Evolutionary conservation across 2,113 vertebrate genomes (phyloP).

Genomic region (Nesogale talazaci): DNA sequence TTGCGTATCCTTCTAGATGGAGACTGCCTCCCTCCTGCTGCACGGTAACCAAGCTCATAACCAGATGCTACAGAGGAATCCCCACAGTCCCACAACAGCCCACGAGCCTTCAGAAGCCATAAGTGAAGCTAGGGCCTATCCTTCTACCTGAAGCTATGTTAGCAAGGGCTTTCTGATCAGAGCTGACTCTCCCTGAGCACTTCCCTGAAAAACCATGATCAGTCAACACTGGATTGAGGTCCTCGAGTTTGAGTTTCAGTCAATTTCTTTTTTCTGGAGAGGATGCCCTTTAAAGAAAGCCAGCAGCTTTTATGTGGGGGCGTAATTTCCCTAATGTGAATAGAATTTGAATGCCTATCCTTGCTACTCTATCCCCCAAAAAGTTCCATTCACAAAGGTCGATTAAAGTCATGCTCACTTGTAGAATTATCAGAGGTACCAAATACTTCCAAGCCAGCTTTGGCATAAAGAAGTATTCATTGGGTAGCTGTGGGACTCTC

Average conservation of each 20-base stretch:
- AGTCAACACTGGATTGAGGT: not conserved
- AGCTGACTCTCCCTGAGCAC: not conserved
- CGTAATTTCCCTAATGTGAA: not conserved
- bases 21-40: not conserved
- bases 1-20: rapidly evolving
- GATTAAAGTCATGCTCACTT: not conserved
- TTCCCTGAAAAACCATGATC: not conserved
- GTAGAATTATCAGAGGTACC: not conserved
- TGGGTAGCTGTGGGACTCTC: not conserved
- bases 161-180: not conserved
- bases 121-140: not conserved
- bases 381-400: not conserved
- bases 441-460: not conserved
- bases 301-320: not conserved
- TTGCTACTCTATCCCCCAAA: not conserved
- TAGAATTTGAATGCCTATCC: not conserved
- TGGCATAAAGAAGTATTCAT: not conserved
- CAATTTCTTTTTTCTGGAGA: not conserved
- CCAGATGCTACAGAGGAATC: not conserved
- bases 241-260: not conserved
- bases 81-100: not conserved
- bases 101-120: not conserved
- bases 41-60: not conserved
- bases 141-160: not conserved
- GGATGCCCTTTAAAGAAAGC: not conserved